These are phyloP conservation scores for Atrichornis clamosus DNA, from an alignment of 2,113 vertebrate genomes.

Conservation along the genomic window DNA sequence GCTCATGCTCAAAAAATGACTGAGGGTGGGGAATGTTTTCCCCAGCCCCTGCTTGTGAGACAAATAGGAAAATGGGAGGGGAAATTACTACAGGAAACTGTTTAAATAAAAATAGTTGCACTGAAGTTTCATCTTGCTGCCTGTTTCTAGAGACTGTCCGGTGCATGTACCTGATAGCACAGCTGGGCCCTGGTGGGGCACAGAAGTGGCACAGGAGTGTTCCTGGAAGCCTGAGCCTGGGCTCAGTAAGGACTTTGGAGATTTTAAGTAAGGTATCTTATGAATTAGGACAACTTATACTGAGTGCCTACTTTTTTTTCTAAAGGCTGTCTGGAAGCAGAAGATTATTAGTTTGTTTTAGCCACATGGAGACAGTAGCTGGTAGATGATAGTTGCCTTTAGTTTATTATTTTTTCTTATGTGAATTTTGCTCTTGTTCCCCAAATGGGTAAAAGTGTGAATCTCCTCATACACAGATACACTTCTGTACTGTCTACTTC, in stretches of 20 bases:
- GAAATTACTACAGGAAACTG: not conserved
- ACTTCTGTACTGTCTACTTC: not conserved
- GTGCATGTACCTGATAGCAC: not conserved
- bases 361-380: not conserved
- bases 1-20: constrained; percentile 10
- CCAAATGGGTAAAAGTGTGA: not conserved
- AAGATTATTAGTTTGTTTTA: not conserved
- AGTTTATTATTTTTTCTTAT: not conserved
- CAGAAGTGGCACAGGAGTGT: not conserved
- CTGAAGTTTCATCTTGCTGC: not conserved
- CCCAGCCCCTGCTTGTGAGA: not conserved
- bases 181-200: not conserved
- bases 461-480: not conserved
- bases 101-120: not conserved
- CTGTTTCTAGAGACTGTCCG: not conserved
- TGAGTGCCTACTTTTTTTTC: not conserved
- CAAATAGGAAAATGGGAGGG: not conserved
- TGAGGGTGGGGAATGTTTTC: constrained; percentile 11
- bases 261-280: not conserved
- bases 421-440: not conserved
- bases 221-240: not conserved
- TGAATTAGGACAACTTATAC: not conserved
- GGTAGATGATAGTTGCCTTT: not conserved
- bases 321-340: not conserved
- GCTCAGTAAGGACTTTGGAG: not conserved